Evolutionary conservation across 2,113 vertebrate genomes (phyloP).

Genomic region (Euleptes europaea): DNA sequence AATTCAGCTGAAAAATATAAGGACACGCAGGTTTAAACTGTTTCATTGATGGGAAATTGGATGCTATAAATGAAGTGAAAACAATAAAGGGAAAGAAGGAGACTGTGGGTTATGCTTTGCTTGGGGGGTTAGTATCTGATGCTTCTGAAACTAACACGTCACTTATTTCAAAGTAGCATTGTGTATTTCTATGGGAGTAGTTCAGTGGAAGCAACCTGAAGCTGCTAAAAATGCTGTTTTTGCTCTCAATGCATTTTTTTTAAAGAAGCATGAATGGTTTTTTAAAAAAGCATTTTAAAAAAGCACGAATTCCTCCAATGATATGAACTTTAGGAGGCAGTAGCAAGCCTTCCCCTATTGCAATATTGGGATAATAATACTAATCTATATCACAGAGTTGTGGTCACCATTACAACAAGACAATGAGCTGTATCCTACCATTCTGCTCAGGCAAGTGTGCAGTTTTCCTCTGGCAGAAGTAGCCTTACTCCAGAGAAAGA

Average conservation of each 20-base stretch:
- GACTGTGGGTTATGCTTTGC: neutral
- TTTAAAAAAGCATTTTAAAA: too few relatives aligned
- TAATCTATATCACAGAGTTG: too few relatives aligned
- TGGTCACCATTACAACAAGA: too few relatives aligned
- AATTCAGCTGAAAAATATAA: conserved; percentile 1
- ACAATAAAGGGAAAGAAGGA: neutral
- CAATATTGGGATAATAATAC: too few relatives aligned
- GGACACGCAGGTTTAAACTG: neutral
- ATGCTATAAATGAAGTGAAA: neutral
- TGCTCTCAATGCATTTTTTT: neutral
- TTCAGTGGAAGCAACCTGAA: neutral
- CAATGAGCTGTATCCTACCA: too few relatives aligned
- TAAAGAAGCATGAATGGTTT: too few relatives aligned
- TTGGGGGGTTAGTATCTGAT: neutral
- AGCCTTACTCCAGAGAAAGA: too few relatives aligned
- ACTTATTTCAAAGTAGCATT: neutral
- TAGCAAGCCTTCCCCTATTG: too few relatives aligned
- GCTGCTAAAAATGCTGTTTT: neutral
- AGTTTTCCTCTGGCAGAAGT: too few relatives aligned
- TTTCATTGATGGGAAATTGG: neutral
- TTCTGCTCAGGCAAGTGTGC: too few relatives aligned
- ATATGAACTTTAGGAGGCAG: too few relatives aligned
- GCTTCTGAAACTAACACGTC: neutral
- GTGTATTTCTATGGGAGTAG: neutral
- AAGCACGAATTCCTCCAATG: too few relatives aligned